These are phyloP conservation scores for Himalopsyche kuldschensis DNA, from an alignment of 2,888 invertebrate species.

Conservation along the genomic window DNA sequence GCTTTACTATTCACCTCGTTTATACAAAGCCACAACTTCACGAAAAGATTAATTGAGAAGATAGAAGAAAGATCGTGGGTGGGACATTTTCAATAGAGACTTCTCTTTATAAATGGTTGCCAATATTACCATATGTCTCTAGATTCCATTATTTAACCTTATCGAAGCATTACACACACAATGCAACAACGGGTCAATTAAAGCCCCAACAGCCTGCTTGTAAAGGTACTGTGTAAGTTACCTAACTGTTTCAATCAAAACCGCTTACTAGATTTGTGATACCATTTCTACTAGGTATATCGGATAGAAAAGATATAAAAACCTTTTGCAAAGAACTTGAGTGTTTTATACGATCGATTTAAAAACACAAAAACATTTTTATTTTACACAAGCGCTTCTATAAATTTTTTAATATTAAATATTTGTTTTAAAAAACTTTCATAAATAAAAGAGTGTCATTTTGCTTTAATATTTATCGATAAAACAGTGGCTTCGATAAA, in stretches of 20 bases:
- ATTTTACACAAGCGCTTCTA: too few relatives aligned
- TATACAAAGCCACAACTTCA: background rate
- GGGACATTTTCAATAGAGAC: background rate
- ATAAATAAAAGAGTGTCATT: too few relatives aligned
- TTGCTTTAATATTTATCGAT: too few relatives aligned
- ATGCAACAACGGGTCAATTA: background rate
- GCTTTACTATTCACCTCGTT: background rate
- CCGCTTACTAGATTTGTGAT: background rate
- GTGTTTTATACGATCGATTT: too few relatives aligned
- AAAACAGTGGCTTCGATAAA: too few relatives aligned
- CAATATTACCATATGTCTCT: background rate
- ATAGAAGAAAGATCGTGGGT: background rate
- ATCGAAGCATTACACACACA: background rate
- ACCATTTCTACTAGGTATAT: background rate
- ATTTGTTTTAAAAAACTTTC: too few relatives aligned
- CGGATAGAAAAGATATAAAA: background rate
- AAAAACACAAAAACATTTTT: too few relatives aligned
- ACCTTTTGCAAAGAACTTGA: background rate
- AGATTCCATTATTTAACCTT: background rate
- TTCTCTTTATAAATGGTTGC: background rate
- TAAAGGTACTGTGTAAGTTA: background rate
- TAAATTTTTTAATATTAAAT: too few relatives aligned
- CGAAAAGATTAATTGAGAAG: background rate
- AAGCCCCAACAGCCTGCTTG: background rate
- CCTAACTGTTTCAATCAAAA: background rate